These are phyloP conservation scores for Mirounga angustirostris DNA, from an alignment of 2,113 vertebrate genomes.

Conservation along the genomic window DNA sequence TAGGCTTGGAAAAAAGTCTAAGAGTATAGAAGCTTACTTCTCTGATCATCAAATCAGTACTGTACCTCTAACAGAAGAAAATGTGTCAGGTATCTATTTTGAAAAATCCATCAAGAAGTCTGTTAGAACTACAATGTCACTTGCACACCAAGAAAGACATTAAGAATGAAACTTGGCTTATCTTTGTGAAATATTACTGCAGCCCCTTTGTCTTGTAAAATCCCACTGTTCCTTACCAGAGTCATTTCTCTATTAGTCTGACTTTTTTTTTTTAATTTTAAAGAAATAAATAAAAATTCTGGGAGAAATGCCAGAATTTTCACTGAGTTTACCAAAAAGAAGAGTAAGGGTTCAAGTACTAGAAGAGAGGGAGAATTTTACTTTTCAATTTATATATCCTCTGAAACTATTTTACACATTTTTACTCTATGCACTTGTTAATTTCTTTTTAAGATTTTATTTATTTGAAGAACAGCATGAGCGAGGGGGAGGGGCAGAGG, in stretches of 20 bases:
- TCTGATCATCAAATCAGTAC: neutral
- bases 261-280: neutral
- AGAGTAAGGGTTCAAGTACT: neutral
- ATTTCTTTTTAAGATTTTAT: neutral
- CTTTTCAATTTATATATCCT: neutral
- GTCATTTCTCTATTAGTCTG: neutral
- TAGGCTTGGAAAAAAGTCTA: neutral
- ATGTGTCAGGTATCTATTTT: neutral
- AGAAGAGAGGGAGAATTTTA: neutral
- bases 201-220: neutral
- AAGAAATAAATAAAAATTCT: neutral
- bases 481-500: neutral
- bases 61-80: neutral
- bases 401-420: neutral
- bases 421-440: neutral
- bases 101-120: neutral
- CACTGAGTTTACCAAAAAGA: neutral
- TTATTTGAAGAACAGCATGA: neutral
- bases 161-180: neutral
- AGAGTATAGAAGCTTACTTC: neutral
- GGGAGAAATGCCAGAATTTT: neutral
- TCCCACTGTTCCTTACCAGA: neutral
- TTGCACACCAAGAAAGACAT: neutral
- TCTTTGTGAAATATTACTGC: constrained; percentile 30
- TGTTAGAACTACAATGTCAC: neutral